These are phyloP conservation scores for Henricia sp. DNA, from an alignment of 53 echinoderm and acorn worm species.

Conservation along the genomic window DNA sequence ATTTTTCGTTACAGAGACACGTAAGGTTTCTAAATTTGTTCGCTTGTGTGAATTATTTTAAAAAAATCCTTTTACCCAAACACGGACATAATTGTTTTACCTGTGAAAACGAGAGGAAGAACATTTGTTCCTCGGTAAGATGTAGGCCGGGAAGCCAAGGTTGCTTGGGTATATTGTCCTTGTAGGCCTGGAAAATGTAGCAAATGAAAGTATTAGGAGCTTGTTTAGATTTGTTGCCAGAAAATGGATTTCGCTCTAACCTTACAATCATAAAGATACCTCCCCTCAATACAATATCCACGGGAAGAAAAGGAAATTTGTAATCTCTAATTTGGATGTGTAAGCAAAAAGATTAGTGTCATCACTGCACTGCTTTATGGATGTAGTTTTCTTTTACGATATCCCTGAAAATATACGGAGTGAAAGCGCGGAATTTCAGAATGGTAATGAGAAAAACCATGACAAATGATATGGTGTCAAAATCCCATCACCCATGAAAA, in stretches of 20 bases:
- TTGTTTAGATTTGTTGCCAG: background rate
- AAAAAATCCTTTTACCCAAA: too few species aligned
- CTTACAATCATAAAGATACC: too few species aligned
- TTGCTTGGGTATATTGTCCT: conserved; percentile 40
- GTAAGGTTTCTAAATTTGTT: background rate
- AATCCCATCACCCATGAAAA: too few species aligned
- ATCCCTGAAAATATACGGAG: too few species aligned
- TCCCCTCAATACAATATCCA: background rate
- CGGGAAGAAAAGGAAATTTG: background rate
- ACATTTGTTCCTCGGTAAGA: conserved; percentile 74
- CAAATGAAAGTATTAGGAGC: background rate
- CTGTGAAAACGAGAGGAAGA: conserved; percentile 86
- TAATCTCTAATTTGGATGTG: background rate
- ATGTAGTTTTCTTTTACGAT: too few species aligned
- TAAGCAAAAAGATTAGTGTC: background rate
- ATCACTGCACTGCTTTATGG: too few species aligned
- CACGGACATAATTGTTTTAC: too few species aligned
- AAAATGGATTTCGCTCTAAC: background rate
- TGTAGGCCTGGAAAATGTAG: conserved; percentile 82
- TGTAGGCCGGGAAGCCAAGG: conserved; percentile 72
- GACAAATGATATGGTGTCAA: too few species aligned
- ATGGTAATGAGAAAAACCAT: too few species aligned
- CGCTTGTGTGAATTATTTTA: background rate
- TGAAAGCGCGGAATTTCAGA: too few species aligned
- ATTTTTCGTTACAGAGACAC: background rate